Percentiles rank a stretch among this genome's conserved stretches.
Evolutionary conservation across 92 coral and sea anemone species (phyloP).

Genomic region (Porites cylindrica): DNA sequence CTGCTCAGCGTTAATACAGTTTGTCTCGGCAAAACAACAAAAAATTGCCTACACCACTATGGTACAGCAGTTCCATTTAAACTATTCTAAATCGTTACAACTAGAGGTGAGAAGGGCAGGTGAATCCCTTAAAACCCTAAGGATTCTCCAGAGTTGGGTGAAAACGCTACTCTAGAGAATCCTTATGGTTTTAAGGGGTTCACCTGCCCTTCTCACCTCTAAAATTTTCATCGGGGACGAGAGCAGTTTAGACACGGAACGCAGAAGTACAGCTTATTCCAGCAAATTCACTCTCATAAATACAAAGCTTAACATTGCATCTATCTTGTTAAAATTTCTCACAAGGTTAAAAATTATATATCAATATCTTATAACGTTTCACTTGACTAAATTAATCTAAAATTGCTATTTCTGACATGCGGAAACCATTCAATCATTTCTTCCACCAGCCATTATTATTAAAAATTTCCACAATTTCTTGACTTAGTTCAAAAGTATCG

Average conservation of each 20-base stretch:
- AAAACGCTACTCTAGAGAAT: too few species aligned
- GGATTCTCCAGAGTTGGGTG: too few species aligned
- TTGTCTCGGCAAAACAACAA: not conserved
- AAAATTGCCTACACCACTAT: too few species aligned
- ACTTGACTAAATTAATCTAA: conserved; percentile 11
- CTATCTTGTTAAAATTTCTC: conserved; percentile 18
- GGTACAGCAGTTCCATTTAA: too few species aligned
- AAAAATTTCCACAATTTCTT: not conserved
- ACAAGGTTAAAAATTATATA: conserved; percentile 25
- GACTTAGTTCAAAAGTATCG: not conserved
- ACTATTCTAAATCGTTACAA: too few species aligned
- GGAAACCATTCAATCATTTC: conserved; percentile 6
- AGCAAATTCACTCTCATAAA: conserved; percentile 5
- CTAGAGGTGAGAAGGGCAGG: too few species aligned
- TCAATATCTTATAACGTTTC: conserved; percentile 2
- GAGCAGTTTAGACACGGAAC: too few species aligned
- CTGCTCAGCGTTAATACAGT: not conserved
- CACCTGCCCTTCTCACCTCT: not conserved
- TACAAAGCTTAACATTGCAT: conserved; percentile 5
- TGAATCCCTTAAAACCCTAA: too few species aligned
- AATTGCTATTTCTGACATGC: conserved; percentile 19
- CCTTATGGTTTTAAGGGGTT: too few species aligned
- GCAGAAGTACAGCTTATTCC: not conserved
- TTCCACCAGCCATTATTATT: not conserved
- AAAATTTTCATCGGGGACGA: not conserved